These are phyloP conservation scores for Thalassaphorura encarpata DNA, from an alignment of 1,140 invertebrate genomes.

Conservation along the genomic window DNA sequence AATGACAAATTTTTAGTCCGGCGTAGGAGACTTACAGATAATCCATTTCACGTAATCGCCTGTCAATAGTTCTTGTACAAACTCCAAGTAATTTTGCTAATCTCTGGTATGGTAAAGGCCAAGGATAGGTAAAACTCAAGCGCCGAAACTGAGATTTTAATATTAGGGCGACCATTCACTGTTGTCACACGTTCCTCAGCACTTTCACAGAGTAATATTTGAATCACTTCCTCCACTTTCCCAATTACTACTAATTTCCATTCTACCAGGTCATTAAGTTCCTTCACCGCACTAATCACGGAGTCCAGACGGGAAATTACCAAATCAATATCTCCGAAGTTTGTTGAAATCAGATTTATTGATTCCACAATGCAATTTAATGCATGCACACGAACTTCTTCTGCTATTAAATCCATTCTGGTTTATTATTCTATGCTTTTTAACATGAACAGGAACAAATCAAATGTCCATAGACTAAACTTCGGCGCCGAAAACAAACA, in stretches of 20 bases:
- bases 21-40: background rate
- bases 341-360: background rate
- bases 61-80: background rate
- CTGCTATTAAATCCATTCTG: background rate
- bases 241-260: background rate
- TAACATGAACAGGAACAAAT: background rate
- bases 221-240: background rate
- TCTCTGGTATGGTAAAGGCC: background rate
- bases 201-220: background rate
- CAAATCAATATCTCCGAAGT: background rate
- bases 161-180: background rate
- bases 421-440: background rate
- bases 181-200: background rate
- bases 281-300: background rate
- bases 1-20: background rate
- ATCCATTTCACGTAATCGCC: slow-evolving; percentile 1
- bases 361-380: background rate
- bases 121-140: slow-evolving; percentile 1
- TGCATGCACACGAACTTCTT: background rate
- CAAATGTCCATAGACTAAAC: background rate
- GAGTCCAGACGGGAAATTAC: background rate
- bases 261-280: background rate
- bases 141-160: background rate
- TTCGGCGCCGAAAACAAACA: background rate
- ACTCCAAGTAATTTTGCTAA: slow-evolving; percentile 8